Evolutionary conservation across 2,888 invertebrate species (phyloP), one percentile per base, ranked within the genome.

Genomic region (Trichopoda pennipes): DNA sequence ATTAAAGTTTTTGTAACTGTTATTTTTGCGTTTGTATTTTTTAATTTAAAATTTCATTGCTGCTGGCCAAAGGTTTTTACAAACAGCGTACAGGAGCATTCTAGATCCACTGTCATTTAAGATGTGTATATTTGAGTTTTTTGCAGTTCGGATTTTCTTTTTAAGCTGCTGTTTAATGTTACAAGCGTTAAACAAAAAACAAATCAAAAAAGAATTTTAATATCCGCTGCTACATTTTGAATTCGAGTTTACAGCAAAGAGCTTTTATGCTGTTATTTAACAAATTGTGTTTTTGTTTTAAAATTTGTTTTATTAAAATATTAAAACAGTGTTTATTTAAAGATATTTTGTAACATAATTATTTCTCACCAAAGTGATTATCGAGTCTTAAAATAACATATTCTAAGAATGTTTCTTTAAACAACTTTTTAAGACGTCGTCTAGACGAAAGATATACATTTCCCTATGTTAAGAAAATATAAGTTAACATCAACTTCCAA

Each of bases 21-120:
- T 64, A 32, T 51, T 53, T 32, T 49, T 44, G 14, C 58, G 64
- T 58, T 78, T 60, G 21, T 49, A 14, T 19, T 68, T 60, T 76
- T 76, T 60, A 44, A 61, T 63, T 70, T 35, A 44, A 64, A 64
- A 58, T 72, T 53, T 72, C 72, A 78, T 58, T 72, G 78, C 56
- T 38, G 19, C n/a, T 23, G 58, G 35, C 56, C 53, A 6, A n/a
- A 10, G 21, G 21, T n/a, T 42, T 73, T 35, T 16, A n/a, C 51
- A 58, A 23, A 66, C 51, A 32, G 7, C 38, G 64, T 49, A 38
- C 28, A 55, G 60, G 69, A 75, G 74, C 78, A 81, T 78, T 78
- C 78, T 74, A 78, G 78, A 78, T 70, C 60, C 47, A 58, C 69
- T 78, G 70, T 78, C 69, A 75, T 78, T 70, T 70, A 70, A 74